Percentiles rank a stretch among this genome's conserved stretches.
Evolutionary conservation across 1,140 invertebrate species (phyloP).

Genomic region (Drusus annulatus): DNA sequence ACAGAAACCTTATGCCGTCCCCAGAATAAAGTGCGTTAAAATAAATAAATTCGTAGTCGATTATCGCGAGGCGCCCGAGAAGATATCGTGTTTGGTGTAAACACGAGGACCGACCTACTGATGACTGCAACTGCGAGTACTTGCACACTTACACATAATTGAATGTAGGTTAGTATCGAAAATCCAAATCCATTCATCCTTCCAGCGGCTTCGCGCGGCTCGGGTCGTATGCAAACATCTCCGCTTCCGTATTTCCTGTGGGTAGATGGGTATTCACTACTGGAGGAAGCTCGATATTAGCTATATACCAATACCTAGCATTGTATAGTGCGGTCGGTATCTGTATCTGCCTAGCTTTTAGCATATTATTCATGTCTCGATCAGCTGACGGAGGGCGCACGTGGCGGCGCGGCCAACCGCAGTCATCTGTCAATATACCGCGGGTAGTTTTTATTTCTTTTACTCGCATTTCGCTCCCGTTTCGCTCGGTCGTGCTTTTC

Average conservation of each 20-base stretch:
- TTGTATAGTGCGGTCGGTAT: not conserved
- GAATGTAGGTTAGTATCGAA: conserved; percentile 2
- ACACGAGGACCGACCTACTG: too few relatives aligned
- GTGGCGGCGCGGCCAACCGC: conserved; percentile 17
- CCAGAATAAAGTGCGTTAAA: too few relatives aligned
- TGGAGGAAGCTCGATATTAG: not conserved
- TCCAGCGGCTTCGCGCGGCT: not conserved
- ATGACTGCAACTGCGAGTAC: too few relatives aligned
- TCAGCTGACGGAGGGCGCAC: conserved; percentile 28
- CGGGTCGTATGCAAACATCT: conserved; percentile 11
- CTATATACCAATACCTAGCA: too few relatives aligned
- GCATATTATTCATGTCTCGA: conserved; percentile 30
- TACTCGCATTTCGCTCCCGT: not conserved
- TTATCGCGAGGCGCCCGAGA: too few relatives aligned
- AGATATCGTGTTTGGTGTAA: too few relatives aligned
- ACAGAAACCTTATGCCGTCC: too few relatives aligned
- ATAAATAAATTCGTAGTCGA: too few relatives aligned
- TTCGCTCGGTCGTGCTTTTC: conserved; percentile 15
- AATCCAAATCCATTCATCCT: conserved; percentile 39
- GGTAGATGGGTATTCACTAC: not conserved
- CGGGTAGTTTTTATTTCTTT: conserved; percentile 27
- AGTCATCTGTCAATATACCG: conserved; percentile 10
- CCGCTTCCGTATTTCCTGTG: not conserved
- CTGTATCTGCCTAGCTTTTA: not conserved
- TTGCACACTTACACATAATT: too few relatives aligned